Conservation (phyloP, 2,888 invertebrate species). For the Ceriagrion tenellum region DNA sequence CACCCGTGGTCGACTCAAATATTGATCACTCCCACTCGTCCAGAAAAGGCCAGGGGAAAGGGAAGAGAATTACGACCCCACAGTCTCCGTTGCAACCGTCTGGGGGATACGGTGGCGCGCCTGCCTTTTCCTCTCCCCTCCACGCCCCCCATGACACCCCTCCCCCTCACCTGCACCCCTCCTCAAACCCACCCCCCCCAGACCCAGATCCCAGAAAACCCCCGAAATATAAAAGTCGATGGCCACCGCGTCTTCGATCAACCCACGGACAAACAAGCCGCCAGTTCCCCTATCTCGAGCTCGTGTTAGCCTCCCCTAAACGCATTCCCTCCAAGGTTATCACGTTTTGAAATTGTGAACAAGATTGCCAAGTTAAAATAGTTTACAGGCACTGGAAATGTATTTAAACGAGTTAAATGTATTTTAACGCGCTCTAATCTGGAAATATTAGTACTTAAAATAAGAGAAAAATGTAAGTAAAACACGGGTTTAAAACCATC, state of each 20-base stretch:
- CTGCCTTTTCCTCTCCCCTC: not conserved
- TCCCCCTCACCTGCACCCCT: too few relatives aligned
- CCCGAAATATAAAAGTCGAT: not conserved
- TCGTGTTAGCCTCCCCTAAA: not conserved
- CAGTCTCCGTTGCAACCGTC: not conserved
- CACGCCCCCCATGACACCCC: too few relatives aligned
- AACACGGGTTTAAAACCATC: too few relatives aligned
- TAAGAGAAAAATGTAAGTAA: too few relatives aligned
- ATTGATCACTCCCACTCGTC: not conserved
- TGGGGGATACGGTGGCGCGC: not conserved
- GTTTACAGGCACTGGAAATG: too few relatives aligned
- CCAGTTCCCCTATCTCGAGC: not conserved
- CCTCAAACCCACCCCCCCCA: too few relatives aligned
- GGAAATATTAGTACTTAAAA: too few relatives aligned
- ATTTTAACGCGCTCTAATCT: too few relatives aligned
- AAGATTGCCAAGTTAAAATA: too few relatives aligned
- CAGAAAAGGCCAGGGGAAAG: not conserved
- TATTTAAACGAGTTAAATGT: too few relatives aligned
- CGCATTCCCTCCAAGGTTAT: not conserved
- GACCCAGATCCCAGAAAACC: too few relatives aligned
- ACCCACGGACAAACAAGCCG: not conserved
- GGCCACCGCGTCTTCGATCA: not conserved
- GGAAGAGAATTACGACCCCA: constrained; percentile 5
- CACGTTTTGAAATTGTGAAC: too few relatives aligned
- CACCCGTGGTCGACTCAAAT: not conserved